A percentile compares a stretch with the other conserved stretches of the same genome.
phyloP scores from a whole-genome alignment of 1,140 invertebrate genomes.

The Caerostris extrusa region DNA sequence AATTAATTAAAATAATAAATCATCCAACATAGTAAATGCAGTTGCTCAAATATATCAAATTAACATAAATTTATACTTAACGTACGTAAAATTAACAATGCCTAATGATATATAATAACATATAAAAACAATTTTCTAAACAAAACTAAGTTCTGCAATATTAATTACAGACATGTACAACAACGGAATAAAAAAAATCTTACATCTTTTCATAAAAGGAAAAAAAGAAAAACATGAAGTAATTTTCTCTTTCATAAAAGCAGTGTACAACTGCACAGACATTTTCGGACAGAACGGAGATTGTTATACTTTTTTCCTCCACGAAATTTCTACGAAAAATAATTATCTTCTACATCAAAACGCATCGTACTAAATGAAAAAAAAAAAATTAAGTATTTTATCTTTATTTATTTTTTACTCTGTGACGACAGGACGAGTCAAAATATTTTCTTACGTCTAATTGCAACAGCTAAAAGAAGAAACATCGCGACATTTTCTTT shows the following conservation, averaged over 20 bases:
- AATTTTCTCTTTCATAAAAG: not conserved
- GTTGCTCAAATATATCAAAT: not conserved
- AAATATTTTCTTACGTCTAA: too few species aligned
- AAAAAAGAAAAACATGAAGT: not conserved
- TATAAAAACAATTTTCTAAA: not conserved
- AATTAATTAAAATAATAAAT: not conserved
- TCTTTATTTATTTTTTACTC: not conserved
- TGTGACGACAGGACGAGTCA: too few species aligned
- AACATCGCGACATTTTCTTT: too few species aligned
- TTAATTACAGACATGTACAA: not conserved
- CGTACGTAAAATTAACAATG: not conserved
- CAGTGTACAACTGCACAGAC: not conserved
- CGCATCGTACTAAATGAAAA: not conserved
- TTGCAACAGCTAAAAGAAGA: too few species aligned
- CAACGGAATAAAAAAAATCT: not conserved
- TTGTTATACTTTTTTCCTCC: not conserved
- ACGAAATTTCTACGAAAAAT: not conserved
- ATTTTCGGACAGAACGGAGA: not conserved
- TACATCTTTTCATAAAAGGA: not conserved
- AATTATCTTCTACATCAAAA: not conserved
- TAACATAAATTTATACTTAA: not conserved
- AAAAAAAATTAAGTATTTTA: not conserved
- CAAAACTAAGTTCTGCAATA: not conserved
- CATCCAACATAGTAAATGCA: not conserved
- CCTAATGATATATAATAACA: not conserved